Evolutionary conservation across 2,888 invertebrate species (phyloP).

Genomic region (Microdon myrmicae): DNA sequence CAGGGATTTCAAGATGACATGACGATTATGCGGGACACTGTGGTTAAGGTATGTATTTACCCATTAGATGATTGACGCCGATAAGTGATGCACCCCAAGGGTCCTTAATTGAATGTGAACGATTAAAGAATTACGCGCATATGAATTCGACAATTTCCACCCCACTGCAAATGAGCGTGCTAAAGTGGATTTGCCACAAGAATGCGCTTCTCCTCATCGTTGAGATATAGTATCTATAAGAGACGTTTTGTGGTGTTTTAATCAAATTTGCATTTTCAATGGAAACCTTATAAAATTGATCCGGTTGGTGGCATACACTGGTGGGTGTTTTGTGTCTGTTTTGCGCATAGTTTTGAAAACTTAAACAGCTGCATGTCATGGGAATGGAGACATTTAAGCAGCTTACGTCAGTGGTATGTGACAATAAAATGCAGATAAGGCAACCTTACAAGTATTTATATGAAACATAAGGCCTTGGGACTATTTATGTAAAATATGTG

Average conservation of each 20-base stretch:
- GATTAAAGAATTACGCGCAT: conserved; percentile 16
- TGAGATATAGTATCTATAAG: conserved; percentile 29
- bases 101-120: conserved; percentile 20
- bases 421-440: no score
- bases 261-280: conserved; percentile 21
- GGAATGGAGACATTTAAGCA: conserved; percentile 26
- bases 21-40: conserved; percentile 44
- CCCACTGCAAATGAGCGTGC: conserved; percentile 44
- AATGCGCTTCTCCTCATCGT: conserved; percentile 13
- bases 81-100: conserved; percentile 33
- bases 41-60: conserved; percentile 40
- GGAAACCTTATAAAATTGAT: conserved; percentile 36
- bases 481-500: no score
- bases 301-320: conserved; percentile 11
- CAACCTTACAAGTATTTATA: no score
- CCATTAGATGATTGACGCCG: conserved; percentile 46
- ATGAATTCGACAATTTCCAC: conserved; percentile 13
- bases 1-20: conserved; percentile 19
- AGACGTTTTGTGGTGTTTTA: conserved; percentile 10
- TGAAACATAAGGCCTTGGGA: no score
- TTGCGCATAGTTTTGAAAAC: conserved; percentile 20
- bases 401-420: no score
- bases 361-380: conserved; percentile 21
- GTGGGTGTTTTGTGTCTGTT: conserved; percentile 7
- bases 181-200: conserved; percentile 46